These are phyloP conservation scores for Elachura formosa DNA, from an alignment of 2,113 vertebrate species.

Conservation along the genomic window DNA sequence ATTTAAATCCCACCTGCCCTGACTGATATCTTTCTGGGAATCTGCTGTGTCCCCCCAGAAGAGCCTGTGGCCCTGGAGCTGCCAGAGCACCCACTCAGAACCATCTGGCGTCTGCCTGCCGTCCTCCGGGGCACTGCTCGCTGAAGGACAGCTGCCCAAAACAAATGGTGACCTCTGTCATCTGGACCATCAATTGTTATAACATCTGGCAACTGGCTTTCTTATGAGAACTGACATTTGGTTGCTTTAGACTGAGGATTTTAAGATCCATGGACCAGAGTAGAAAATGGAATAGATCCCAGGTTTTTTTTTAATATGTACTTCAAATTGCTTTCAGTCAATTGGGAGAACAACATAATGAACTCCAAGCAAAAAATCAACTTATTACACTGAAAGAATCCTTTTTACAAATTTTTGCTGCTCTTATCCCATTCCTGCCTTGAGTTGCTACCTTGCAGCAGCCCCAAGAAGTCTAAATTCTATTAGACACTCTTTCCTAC, in stretches of 20 bases:
- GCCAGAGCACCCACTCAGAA: background rate
- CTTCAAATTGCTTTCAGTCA: background rate
- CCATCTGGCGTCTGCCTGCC: conserved; percentile 9
- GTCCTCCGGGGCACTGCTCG: background rate
- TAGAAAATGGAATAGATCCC: background rate
- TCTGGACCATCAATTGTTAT: conserved; percentile 54
- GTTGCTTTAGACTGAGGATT: background rate
- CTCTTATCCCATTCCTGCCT: background rate
- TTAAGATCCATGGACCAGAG: background rate
- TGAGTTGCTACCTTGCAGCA: background rate
- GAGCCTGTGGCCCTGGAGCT: background rate
- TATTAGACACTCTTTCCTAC: background rate
- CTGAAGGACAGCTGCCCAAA: conserved; percentile 38
- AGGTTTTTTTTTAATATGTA: background rate
- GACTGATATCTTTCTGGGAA: background rate
- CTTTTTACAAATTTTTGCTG: background rate
- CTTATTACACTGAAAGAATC: background rate
- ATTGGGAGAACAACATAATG: background rate
- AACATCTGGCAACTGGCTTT: conserved; percentile 57
- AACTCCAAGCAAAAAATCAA: background rate
- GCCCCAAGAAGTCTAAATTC: background rate
- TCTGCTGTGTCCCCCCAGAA: background rate
- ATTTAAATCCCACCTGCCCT: background rate
- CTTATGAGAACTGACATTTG: conserved; percentile 36
- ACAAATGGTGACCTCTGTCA: conserved; percentile 60